phyloP scores from a whole-genome alignment of 2,888 invertebrate species.

The Hetaerina titia region DNA sequence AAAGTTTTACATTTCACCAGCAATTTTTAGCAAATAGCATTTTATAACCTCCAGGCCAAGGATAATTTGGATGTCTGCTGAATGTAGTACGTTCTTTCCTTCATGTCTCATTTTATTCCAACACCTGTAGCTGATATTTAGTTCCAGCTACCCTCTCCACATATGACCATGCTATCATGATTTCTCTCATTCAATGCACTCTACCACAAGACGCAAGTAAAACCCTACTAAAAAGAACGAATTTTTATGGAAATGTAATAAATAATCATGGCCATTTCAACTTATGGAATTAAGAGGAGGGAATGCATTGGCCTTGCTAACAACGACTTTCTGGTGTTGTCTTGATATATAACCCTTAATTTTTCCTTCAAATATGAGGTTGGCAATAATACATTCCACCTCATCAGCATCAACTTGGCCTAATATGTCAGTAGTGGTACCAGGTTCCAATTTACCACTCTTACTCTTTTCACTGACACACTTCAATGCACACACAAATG shows the following conservation, averaged over 20 bases:
- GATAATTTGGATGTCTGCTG: not conserved
- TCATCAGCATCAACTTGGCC: slow-evolving; percentile 94
- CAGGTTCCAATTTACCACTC: not conserved
- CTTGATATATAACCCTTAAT: slow-evolving; percentile 99
- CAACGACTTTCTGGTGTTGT: slow-evolving; percentile 97
- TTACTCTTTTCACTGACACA: slow-evolving; percentile 82
- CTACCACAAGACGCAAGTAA: not conserved
- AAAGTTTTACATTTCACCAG: not conserved
- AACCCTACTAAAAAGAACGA: not conserved
- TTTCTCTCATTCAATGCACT: not conserved
- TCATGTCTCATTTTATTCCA: not conserved
- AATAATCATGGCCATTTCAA: not conserved
- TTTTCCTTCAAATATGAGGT: slow-evolving; percentile 97
- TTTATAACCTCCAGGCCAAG: no score
- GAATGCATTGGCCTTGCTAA: slow-evolving; percentile 98
- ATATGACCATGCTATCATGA: not conserved
- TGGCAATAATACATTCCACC: slow-evolving; percentile 97
- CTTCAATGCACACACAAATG: slow-evolving; percentile 89
- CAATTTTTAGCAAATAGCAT: no score
- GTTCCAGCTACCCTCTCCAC: not conserved
- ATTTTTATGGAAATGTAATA: not conserved
- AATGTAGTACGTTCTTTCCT: not conserved
- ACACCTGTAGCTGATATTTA: not conserved
- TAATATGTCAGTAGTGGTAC: slow-evolving; percentile 69
- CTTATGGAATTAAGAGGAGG: slow-evolving; percentile 78